Conservation (phyloP, 1,140 invertebrate species). For the Neomicropteryx cornuta region DNA sequence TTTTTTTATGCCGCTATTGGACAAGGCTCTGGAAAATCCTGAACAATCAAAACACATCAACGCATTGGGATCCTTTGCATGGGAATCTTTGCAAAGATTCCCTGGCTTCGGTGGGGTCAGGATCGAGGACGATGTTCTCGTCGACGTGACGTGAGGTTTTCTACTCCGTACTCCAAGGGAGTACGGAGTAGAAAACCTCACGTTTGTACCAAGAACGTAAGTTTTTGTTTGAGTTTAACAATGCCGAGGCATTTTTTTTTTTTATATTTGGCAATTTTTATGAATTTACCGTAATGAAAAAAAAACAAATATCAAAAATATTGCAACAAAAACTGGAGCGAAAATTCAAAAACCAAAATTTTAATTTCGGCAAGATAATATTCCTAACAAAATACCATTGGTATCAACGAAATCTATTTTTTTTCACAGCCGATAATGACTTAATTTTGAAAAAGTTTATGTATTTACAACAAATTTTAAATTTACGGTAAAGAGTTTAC, state of each 20-base stretch:
- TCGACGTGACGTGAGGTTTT: no score
- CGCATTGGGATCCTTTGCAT: no score
- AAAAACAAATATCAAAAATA: constrained; percentile 3
- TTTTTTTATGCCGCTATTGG: constrained; percentile 51
- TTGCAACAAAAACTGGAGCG: no score
- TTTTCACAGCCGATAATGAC: no score
- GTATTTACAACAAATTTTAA: no score
- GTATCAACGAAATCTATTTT: no score
- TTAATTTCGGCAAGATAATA: neutral
- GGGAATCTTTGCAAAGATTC: constrained; percentile 57
- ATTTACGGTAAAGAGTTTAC: no score
- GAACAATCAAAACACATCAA: constrained; percentile 58
- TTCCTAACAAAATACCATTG: no score
- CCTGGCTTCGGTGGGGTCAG: constrained; percentile 80
- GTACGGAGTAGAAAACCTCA: constrained; percentile 69
- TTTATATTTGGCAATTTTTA: constrained; percentile 10
- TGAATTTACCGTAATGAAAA: constrained; percentile 2
- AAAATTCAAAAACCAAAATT: no score
- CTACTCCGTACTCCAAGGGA: no score
- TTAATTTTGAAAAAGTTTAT: no score
- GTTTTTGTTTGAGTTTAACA: constrained; percentile 16
- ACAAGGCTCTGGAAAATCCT: constrained; percentile 47
- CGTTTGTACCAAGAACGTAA: constrained; percentile 73
- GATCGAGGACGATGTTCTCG: constrained; percentile 86
- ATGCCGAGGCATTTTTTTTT: constrained; percentile 4